These are phyloP conservation scores for Poecilia wingei DNA, from an alignment of 2,797 vertebrate species.

Conservation along the genomic window DNA sequence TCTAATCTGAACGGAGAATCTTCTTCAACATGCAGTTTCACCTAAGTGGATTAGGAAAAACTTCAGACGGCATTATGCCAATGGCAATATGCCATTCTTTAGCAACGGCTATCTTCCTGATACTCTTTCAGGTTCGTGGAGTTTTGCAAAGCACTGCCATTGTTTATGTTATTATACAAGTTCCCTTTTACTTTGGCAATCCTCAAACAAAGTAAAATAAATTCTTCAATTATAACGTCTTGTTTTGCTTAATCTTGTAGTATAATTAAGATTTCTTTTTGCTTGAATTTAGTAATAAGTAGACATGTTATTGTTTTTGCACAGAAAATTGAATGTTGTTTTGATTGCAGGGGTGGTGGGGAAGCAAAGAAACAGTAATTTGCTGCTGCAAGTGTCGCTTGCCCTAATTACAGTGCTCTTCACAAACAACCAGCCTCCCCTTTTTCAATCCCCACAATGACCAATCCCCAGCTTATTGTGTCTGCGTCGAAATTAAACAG, in stretches of 20 bases:
- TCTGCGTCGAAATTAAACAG: conserved; percentile 58
- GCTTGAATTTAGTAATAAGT: conserved; percentile 50
- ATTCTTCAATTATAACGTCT: not conserved
- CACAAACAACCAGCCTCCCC: conserved; percentile 50
- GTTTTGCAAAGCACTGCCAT: not conserved
- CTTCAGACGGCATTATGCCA: not conserved
- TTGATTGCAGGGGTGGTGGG: conserved; percentile 19
- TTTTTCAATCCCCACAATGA: conserved; percentile 50
- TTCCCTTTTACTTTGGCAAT: not conserved
- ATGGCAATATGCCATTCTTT: not conserved
- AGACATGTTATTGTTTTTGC: conserved; percentile 30
- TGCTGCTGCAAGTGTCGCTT: conserved; percentile 45
- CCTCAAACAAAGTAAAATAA: conserved; percentile 2
- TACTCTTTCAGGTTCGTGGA: not conserved
- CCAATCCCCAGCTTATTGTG: conserved; percentile 46
- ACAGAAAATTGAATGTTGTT: conserved; percentile 46
- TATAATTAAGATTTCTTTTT: conserved; percentile 13
- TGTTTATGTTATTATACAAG: conserved; percentile 8
- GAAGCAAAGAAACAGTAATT: conserved; percentile 30
- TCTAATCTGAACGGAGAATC: not conserved
- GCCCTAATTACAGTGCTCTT: conserved; percentile 66
- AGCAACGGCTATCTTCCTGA: not conserved
- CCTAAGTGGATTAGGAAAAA: not conserved
- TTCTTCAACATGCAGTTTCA: not conserved
- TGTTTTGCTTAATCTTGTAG: conserved; percentile 20